Conservation (phyloP, 2,888 invertebrate species). For the Thereva unica region DNA sequence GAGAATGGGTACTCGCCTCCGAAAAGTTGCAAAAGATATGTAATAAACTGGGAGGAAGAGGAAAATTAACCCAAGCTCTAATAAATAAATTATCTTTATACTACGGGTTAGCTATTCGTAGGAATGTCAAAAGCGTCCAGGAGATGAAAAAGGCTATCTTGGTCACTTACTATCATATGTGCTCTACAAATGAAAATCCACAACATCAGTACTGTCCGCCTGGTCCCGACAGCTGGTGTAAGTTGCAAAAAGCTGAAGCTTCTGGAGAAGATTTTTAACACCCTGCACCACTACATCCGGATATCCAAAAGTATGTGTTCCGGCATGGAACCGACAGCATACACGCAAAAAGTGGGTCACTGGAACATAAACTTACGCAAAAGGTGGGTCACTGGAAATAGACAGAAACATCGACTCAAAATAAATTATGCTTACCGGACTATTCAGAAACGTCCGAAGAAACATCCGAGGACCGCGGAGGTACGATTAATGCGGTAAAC, state of each 20-base stretch:
- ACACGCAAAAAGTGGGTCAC: too few species aligned
- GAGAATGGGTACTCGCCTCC: conserved; percentile 21
- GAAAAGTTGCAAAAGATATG: conserved; percentile 17
- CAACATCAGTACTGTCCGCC: conserved; percentile 10
- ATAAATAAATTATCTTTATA: background rate
- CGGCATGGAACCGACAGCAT: too few species aligned
- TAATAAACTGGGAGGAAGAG: conserved; percentile 9
- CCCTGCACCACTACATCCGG: conserved; percentile 20
- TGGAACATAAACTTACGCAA: too few species aligned
- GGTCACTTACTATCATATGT: background rate
- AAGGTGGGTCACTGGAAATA: too few species aligned
- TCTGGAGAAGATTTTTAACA: background rate
- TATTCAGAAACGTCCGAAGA: too few species aligned
- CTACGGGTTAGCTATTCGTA: conserved; percentile 3
- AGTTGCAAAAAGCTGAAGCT: conserved; percentile 20
- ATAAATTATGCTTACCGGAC: too few species aligned
- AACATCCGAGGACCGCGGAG: too few species aligned
- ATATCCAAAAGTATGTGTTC: conserved; percentile 33
- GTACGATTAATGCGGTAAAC: too few species aligned
- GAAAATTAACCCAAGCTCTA: background rate
- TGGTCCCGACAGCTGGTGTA: conserved; percentile 18
- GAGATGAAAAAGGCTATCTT: conserved; percentile 21
- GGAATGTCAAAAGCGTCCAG: background rate
- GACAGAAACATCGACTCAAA: too few species aligned
- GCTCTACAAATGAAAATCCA: background rate